These are phyloP conservation scores for Panthera uncia DNA, from an alignment of 2,113 vertebrate genomes.

Conservation along the genomic window DNA sequence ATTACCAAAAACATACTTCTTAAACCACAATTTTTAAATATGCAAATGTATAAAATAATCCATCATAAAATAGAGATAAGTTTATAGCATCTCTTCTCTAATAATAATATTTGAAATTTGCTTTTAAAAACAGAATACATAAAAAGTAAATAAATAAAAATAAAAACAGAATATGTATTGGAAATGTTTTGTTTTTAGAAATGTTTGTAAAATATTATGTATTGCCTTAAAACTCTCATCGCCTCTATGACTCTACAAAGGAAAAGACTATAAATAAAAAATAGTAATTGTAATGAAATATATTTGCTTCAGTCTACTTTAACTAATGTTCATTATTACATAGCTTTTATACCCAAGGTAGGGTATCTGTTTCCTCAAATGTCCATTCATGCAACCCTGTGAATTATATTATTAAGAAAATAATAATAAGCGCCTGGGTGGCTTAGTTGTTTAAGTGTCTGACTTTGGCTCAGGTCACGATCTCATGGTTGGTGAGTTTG, in stretches of 20 bases:
- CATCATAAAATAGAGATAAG: not conserved
- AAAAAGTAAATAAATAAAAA: too few relatives aligned
- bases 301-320: not conserved
- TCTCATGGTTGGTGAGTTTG: too few relatives aligned
- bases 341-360: not conserved
- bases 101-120: not conserved
- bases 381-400: not conserved
- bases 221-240: not conserved
- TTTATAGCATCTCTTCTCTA: not conserved
- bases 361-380: not conserved
- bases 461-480: too few relatives aligned
- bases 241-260: not conserved
- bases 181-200: not conserved
- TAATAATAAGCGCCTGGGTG: too few relatives aligned
- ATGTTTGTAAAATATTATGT: not conserved
- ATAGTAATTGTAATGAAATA: not conserved
- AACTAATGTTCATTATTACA: not conserved
- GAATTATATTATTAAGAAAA: not conserved
- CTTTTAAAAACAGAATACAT: not conserved
- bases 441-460: too few relatives aligned
- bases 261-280: constrained; percentile 13
- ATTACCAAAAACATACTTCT: not conserved
- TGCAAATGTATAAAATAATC: not conserved
- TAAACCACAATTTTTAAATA: not conserved
- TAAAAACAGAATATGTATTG: not conserved